Evolutionary conservation across 2,113 vertebrate genomes (phyloP).

Genomic region (Athene cunicularia): DNA sequence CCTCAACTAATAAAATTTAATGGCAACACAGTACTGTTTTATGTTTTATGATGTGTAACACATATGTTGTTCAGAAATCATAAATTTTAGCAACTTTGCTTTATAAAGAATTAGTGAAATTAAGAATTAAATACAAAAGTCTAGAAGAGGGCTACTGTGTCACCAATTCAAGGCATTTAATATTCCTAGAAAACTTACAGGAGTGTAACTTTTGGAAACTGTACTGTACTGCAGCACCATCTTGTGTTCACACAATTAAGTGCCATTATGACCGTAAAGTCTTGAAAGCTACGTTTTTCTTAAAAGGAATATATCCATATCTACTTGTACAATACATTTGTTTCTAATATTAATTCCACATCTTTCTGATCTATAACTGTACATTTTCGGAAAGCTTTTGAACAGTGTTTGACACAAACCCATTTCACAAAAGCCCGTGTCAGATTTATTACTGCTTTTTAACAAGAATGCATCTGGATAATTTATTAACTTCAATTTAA

Average conservation of each 20-base stretch:
- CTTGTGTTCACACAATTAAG: slow-evolving; percentile 48
- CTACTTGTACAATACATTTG: background rate
- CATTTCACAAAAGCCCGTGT: background rate
- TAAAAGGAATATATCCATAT: background rate
- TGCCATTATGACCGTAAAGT: background rate
- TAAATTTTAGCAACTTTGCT: background rate
- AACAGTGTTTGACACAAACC: background rate
- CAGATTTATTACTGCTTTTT: background rate
- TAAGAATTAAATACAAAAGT: background rate
- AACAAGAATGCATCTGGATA: background rate
- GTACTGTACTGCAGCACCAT: slow-evolving; percentile 60
- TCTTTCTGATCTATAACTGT: background rate
- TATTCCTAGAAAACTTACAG: background rate
- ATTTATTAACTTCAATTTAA: background rate
- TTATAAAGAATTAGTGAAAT: background rate
- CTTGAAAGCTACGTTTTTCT: background rate
- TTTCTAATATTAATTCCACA: background rate
- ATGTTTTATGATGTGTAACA: background rate
- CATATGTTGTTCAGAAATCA: background rate
- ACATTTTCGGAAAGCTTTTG: background rate
- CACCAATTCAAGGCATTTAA: background rate
- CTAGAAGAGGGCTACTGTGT: background rate
- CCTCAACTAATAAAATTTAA: background rate
- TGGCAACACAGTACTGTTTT: background rate
- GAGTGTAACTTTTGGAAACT: background rate